Percentiles rank a stretch among this genome's conserved stretches.
Conservation (phyloP, 2,113 vertebrate species). For the Clinocottus analis region DNA sequence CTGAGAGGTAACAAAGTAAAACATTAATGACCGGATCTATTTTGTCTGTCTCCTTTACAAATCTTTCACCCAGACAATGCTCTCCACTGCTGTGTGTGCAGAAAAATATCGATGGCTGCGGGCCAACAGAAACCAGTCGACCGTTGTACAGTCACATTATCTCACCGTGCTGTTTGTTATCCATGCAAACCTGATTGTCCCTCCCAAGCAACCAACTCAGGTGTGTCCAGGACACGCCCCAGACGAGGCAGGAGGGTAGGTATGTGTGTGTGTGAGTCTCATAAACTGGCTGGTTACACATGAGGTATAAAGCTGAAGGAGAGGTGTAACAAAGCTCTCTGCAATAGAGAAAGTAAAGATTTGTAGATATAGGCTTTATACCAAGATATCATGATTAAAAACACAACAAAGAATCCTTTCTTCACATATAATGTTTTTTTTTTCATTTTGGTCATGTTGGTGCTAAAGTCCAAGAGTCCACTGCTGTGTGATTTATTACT, state of each 20-base stretch:
- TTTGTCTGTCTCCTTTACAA: not conserved
- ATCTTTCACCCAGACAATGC: conserved; percentile 11
- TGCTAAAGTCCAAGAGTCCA: conserved; percentile 47
- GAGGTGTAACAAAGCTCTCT: conserved; percentile 31
- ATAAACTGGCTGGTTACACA: conserved; percentile 45
- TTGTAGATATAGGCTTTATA: not conserved
- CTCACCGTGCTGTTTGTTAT: conserved; percentile 56
- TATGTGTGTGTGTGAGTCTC: not conserved
- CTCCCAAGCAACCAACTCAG: conserved; percentile 66
- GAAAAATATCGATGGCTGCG: not conserved
- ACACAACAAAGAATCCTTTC: not conserved
- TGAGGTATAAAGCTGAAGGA: conserved; percentile 12
- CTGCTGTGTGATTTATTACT: conserved; percentile 27
- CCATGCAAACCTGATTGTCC: conserved; percentile 54
- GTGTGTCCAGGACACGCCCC: conserved; percentile 65
- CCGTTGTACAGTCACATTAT: conserved; percentile 28
- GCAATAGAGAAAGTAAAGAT: not conserved
- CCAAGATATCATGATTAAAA: not conserved
- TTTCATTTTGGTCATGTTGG: conserved; percentile 2
- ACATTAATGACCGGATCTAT: not conserved
- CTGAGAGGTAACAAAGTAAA: not conserved
- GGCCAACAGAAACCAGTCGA: conserved; percentile 69
- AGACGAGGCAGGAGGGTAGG: conserved; percentile 14
- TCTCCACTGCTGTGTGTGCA: not conserved
- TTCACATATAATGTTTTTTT: not conserved